Percentiles rank a stretch among this genome's conserved stretches.
Conservation (phyloP, 2,888 invertebrate species). For the Coremacera marginata region DNA sequence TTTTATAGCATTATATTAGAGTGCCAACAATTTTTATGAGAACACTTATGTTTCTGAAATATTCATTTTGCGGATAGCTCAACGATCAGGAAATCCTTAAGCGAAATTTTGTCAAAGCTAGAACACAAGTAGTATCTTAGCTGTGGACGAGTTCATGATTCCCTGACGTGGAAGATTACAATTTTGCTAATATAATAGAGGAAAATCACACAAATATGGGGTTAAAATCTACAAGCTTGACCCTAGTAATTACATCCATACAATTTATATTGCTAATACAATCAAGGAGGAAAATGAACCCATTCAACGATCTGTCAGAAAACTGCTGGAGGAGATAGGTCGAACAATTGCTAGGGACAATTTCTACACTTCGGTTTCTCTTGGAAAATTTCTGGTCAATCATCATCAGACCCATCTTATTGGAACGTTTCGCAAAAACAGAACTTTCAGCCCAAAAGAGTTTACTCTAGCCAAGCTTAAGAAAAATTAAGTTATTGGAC, state of each 20-base stretch:
- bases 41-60: not conserved
- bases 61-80: no score
- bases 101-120: slow-evolving; percentile 28
- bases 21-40: no score
- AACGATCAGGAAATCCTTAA: slow-evolving; percentile 16
- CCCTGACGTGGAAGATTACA: slow-evolving; percentile 34
- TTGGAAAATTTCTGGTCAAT: not conserved
- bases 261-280: slow-evolving; percentile 14
- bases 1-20: no score
- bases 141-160: slow-evolving; percentile 38
- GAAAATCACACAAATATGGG: slow-evolving; percentile 23
- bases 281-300: slow-evolving; percentile 20
- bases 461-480: not conserved
- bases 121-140: slow-evolving; percentile 30
- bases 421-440: not conserved
- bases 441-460: not conserved
- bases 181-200: slow-evolving; percentile 35
- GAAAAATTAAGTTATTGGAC: not conserved
- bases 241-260: slow-evolving; percentile 23
- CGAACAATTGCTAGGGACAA: not conserved
- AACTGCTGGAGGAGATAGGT: not conserved
- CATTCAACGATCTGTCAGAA: not conserved
- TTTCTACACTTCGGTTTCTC: not conserved
- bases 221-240: slow-evolving; percentile 36
- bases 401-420: not conserved